These are phyloP conservation scores for Vesta saturnalis DNA, from an alignment of 2,888 invertebrate species.

Conservation along the genomic window DNA sequence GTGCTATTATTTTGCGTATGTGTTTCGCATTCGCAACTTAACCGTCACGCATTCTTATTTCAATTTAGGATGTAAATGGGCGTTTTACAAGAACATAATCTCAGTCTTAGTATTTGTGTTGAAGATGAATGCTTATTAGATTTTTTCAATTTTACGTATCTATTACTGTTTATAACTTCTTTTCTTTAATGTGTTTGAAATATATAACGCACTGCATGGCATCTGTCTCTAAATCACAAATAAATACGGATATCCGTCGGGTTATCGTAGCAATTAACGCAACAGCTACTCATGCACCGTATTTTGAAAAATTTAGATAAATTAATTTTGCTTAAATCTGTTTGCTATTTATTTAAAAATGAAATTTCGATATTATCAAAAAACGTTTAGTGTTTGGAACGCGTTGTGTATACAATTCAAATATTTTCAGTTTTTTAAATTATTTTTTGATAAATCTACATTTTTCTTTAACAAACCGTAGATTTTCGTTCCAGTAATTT, in stretches of 20 bases:
- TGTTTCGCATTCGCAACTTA: slow-evolving; percentile 35
- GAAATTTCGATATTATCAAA: too few species aligned
- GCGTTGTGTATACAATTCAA: not conserved
- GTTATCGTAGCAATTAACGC: not conserved
- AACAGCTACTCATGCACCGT: slow-evolving; percentile 4
- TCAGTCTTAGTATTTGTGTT: too few species aligned
- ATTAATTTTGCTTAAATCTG: not conserved
- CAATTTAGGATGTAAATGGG: slow-evolving; percentile 11
- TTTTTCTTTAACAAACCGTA: not conserved
- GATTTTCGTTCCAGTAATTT: not conserved
- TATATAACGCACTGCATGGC: not conserved
- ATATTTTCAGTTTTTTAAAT: not conserved
- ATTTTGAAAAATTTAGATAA: too few species aligned
- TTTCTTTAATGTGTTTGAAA: not conserved
- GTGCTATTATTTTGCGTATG: slow-evolving; percentile 47
- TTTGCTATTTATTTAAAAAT: not conserved
- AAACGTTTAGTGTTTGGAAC: not conserved
- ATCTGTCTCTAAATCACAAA: not conserved
- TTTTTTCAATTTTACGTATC: not conserved
- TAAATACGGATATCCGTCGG: slow-evolving; percentile 1
- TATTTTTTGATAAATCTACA: not conserved
- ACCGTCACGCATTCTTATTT: slow-evolving; percentile 31
- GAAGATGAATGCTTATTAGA: not conserved
- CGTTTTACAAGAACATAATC: not conserved
- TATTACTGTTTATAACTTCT: not conserved